phyloP scores from a whole-genome alignment of 2,888 invertebrate species.

The Uloborus plumipes region DNA sequence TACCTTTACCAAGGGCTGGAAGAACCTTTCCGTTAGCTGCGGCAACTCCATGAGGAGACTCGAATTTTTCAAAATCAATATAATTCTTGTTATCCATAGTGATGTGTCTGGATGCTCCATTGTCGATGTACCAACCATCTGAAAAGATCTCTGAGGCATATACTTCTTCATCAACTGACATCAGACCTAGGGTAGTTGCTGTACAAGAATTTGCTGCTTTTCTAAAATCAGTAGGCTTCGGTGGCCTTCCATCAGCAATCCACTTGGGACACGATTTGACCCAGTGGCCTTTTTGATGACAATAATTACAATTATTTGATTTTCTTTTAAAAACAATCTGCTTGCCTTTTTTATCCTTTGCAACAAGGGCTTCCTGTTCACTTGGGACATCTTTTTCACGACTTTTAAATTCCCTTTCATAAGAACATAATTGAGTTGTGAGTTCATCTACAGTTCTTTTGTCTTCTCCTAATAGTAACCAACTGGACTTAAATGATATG shows the following conservation, averaged over 20 bases:
- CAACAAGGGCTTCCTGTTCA: not conserved
- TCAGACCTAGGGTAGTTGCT: not conserved
- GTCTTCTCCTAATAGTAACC: slow-evolving; percentile 18
- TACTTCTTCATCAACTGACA: not conserved
- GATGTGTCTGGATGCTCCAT: slow-evolving; percentile 32
- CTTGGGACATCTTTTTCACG: not conserved
- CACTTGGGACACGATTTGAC: slow-evolving; percentile 17
- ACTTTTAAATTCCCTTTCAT: slow-evolving; percentile 13
- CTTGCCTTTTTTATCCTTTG: not conserved
- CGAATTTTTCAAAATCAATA: slow-evolving; percentile 12
- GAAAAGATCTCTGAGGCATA: not conserved
- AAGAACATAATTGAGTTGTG: slow-evolving; percentile 30
- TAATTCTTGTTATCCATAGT: slow-evolving; percentile 15
- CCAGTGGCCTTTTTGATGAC: slow-evolving; percentile 43
- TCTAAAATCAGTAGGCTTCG: not conserved
- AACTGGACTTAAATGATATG: not conserved
- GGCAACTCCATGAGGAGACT: slow-evolving; percentile 3
- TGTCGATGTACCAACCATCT: slow-evolving; percentile 30
- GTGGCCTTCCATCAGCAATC: slow-evolving; percentile 32
- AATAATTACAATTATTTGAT: slow-evolving; percentile 36
- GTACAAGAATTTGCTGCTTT: not conserved
- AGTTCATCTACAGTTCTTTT: slow-evolving; percentile 36
- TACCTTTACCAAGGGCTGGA: slow-evolving; percentile 30
- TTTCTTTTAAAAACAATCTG: not conserved
- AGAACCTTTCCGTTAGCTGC: slow-evolving; percentile 25